Percentiles rank a stretch among this genome's conserved stretches.
Conservation (phyloP, 2,113 vertebrate species). For the Odontophorus gujanensis region DNA sequence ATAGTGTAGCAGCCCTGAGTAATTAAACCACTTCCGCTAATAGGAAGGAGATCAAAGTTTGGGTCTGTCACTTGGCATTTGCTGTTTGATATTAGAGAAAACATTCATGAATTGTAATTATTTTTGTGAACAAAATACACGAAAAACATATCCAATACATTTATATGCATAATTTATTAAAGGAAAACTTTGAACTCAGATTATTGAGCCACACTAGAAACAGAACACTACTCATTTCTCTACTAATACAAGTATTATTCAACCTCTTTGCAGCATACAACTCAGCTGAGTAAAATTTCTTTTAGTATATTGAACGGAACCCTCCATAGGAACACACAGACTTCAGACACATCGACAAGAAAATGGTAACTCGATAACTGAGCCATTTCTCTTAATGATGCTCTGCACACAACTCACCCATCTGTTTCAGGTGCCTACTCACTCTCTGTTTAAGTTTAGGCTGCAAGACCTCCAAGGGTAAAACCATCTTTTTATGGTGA, state of each 20-base stretch:
- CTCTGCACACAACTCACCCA: neutral
- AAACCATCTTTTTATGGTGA: neutral
- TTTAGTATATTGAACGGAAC: neutral
- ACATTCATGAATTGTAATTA: conserved; percentile 37
- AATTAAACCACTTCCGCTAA: conserved; percentile 20
- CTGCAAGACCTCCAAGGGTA: neutral
- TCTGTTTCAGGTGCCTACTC: conserved; percentile 11
- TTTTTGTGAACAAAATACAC: conserved; percentile 37
- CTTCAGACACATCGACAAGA: conserved; percentile 12
- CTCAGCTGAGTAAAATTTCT: neutral
- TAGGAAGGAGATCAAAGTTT: conserved; percentile 55
- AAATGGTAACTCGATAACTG: conserved; percentile 14
- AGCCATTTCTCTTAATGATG: conserved; percentile 8
- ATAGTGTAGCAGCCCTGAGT: neutral
- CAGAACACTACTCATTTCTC: neutral
- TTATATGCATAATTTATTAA: conserved; percentile 43
- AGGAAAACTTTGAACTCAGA: conserved; percentile 45
- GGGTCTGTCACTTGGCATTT: neutral
- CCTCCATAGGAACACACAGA: conserved; percentile 8
- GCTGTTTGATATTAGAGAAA: conserved; percentile 12
- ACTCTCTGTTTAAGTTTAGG: neutral
- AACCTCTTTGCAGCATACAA: neutral
- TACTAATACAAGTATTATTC: neutral
- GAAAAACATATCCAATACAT: conserved; percentile 36
- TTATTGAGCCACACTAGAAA: conserved; percentile 34